These are phyloP conservation scores for Gymnodraco acuticeps DNA, from an alignment of 2,797 vertebrate genomes.

Conservation along the genomic window DNA sequence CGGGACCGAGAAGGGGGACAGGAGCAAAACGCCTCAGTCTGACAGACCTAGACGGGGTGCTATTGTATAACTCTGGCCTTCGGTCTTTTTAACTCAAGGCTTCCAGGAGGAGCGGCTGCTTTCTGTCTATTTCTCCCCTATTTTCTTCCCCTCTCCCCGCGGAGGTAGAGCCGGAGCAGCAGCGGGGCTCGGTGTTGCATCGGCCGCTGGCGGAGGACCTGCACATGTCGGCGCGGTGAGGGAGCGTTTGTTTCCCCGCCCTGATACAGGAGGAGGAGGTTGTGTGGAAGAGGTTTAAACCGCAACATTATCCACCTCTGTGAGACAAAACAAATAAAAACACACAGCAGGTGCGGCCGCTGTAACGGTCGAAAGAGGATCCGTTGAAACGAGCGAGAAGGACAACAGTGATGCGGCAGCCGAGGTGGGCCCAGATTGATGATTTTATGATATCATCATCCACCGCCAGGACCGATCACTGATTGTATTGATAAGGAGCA, in stretches of 20 bases:
- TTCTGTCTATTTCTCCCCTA: neutral
- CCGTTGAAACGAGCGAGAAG: slow-evolving; percentile 52
- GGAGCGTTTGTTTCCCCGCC: slow-evolving; percentile 80
- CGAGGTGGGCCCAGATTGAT: slow-evolving; percentile 77
- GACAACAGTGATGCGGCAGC: slow-evolving; percentile 79
- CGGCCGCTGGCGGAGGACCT: slow-evolving; percentile 75
- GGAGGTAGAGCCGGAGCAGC: slow-evolving; percentile 55
- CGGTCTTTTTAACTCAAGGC: neutral
- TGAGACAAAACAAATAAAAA: neutral
- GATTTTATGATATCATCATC: slow-evolving; percentile 75
- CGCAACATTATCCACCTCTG: slow-evolving; percentile 5
- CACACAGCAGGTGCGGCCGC: slow-evolving; percentile 43
- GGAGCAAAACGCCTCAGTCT: slow-evolving; percentile 64
- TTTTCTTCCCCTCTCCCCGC: slow-evolving; percentile 1
- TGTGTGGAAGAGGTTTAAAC: slow-evolving; percentile 9
- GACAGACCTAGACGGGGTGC: slow-evolving; percentile 55
- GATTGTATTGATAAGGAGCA: slow-evolving; percentile 59
- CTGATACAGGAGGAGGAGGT: slow-evolving; percentile 65
- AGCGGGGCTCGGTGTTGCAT: slow-evolving; percentile 66
- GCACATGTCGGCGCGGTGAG: slow-evolving; percentile 85
- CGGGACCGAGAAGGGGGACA: slow-evolving; percentile 65
- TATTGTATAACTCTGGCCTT: slow-evolving; percentile 67
- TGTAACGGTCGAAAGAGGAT: slow-evolving; percentile 33
- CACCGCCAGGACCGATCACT: slow-evolving; percentile 70
- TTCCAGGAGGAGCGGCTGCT: slow-evolving; percentile 14